Percentiles rank a stretch among this genome's conserved stretches.
phyloP scores from a whole-genome alignment of 1,140 invertebrate genomes.

The Mycetomoellerius zeteki region DNA sequence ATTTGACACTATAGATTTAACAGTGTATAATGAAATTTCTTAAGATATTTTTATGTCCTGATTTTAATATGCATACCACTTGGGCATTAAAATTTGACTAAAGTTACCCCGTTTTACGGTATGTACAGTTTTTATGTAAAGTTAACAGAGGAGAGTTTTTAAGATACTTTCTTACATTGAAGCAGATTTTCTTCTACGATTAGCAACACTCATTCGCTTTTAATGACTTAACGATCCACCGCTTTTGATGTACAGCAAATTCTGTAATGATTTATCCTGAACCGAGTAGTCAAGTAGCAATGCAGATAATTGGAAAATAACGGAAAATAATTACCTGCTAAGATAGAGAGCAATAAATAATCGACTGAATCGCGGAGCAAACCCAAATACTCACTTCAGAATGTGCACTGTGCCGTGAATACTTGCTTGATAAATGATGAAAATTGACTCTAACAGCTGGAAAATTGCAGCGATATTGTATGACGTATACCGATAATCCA shows the following conservation, averaged over 20 bases:
- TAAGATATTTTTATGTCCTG: too few relatives aligned
- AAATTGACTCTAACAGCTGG: conserved; percentile 42
- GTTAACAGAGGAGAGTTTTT: background rate
- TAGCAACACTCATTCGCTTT: conserved; percentile 21
- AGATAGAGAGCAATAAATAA: conserved; percentile 51
- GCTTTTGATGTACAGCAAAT: conserved; percentile 28
- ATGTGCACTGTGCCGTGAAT: background rate
- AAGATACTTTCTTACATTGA: background rate
- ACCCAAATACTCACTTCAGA: conserved; percentile 1
- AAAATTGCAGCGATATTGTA: conserved; percentile 30
- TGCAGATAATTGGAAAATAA: conserved; percentile 59
- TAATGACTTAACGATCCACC: conserved; percentile 27
- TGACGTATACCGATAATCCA: conserved; percentile 12
- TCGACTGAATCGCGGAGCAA: background rate
- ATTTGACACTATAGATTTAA: too few relatives aligned
- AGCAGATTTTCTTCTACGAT: background rate
- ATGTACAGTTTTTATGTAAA: background rate
- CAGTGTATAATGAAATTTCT: too few relatives aligned
- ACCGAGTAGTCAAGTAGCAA: conserved; percentile 35
- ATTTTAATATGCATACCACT: too few relatives aligned
- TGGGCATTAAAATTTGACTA: too few relatives aligned
- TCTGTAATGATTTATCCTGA: conserved; percentile 21
- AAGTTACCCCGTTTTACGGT: too few relatives aligned
- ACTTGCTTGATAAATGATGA: conserved; percentile 36
- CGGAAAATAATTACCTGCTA: conserved; percentile 44